Base-by-base conservation (phyloP, 1,140 invertebrate genomes). In the Melitaea cinxia region DNA sequence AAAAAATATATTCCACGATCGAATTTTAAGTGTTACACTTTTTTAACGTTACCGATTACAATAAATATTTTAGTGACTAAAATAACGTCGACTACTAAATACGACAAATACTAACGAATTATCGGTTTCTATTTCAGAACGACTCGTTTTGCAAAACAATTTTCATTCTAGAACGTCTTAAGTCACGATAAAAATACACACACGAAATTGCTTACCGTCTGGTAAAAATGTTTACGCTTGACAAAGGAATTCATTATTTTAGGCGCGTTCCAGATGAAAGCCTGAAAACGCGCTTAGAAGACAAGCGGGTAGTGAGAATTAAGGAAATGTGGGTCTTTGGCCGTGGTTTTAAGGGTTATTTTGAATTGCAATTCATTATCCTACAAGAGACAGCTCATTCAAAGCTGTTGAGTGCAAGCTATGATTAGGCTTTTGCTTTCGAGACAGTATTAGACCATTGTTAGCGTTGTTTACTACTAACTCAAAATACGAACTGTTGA, bases 231-330 rank as follows among this genome's bases (percentile, higher is more conserved):
- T 55, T 55, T 37, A 37, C n/a, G 0, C 35, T 37, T 39, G 19
- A 56, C 53, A 56, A 56, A 56, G 39, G 37, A 37, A 26, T 56
- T 56, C 53, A 39, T 56, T 56, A 56, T 56, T 10, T 21, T 39
- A 24, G 35, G 21, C 21, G 53, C 2, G 53, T 24, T 56, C 53
- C 35, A 23, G 35, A 21, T 56, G 53, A 30, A 56, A 39, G 53
- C 33, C 53, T 55, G 30, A 30, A 52, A 49, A 52, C 14, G 35
- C 53, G 9, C 19, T 2, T 56, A 56, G 39, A 4, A 21, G 53
- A 15, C 17, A 45, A 26, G 24, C 24, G n/a, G 12, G 14, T 15
- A 39, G 5, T 9, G 19, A 19, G 6, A 1, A 0, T 45, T 45
- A 7, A 7, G 5, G 39, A 10, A 45, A 17, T 19, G 10, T 45